Base-by-base conservation (phyloP, 2,113 vertebrate species). In the Redunca redunca region DNA sequence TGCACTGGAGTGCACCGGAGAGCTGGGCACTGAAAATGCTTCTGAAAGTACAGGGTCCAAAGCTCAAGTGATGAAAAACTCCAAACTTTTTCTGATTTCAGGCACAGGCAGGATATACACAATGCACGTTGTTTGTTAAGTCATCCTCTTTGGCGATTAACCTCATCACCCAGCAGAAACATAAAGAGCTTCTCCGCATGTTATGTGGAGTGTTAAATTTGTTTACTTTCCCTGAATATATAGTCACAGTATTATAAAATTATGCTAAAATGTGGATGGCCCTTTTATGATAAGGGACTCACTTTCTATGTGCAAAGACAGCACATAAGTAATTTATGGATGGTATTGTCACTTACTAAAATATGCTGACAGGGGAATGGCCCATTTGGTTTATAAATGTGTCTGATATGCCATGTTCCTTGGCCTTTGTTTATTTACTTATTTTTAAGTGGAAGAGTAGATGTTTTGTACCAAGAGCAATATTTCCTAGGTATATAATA, bases 211-310 rank as follows among this genome's bases (percentile, higher is more conserved):
- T 97, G 33, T 89, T 87, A 87, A 77, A 43, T 96, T 90, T 96
- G 67, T 50, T 98, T 97, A n/a, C 96, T 98, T 98, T 91, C 85
- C 81, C 40, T 90, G 60, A 96, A 94, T 87, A 92, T 95, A 62
- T 46, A 88, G 91, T 96, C 88, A 86, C 48, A 95, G 97, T 55
- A 97, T 82, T 92, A 94, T 52, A 87, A 96, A 98, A 98, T 93
- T 96, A 89, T 97, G 87, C 95, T 94, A 48, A 96, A 94, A 95
- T 92, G 85, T 60, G 30, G 9, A n/a, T 78, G 94, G 97, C 78
- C 53, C 94, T 98, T 96, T 97, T 95, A 94, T 92, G 96, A 88
- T 95, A 97, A 97, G 96, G 26, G 85, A 46, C 91, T 40, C 17
- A 25, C 92, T 74, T 96, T 78, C 95, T 87, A 83, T 50, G 25